Percentiles rank a stretch among this genome's conserved stretches.
These are phyloP conservation scores for Oncorhynchus kisutch DNA, from an alignment of 2,113 vertebrate genomes.

Conservation along the genomic window DNA sequence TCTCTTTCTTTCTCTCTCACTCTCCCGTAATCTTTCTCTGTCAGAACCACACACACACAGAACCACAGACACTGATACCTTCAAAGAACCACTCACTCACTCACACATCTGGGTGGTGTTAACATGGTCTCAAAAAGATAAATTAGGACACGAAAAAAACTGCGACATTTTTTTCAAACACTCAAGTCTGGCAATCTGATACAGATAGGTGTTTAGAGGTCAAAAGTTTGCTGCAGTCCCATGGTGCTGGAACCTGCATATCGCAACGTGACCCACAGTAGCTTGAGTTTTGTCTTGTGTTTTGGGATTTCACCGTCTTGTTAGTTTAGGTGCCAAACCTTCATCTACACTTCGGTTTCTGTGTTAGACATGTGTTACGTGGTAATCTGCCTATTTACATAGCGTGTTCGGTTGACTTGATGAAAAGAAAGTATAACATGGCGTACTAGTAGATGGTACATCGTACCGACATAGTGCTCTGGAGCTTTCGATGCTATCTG, in stretches of 20 bases:
- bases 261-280: conserved; percentile 15
- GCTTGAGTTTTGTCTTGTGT: conserved; percentile 17
- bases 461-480: background rate
- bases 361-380: conserved; percentile 18
- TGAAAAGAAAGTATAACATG: no score
- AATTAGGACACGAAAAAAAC: conserved; percentile 48
- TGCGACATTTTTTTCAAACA: conserved; percentile 3
- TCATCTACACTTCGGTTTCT: conserved; percentile 13
- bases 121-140: conserved; percentile 50
- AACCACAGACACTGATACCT: background rate
- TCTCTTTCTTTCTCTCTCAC: background rate
- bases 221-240: conserved; percentile 37
- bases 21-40: background rate
- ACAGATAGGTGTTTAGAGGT: conserved; percentile 35
- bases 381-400: conserved; percentile 26
- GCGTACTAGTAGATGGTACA: background rate
- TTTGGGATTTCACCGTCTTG: conserved; percentile 30
- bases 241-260: conserved; percentile 29
- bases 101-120: conserved; percentile 59
- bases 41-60: conserved; percentile 6
- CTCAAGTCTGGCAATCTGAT: conserved; percentile 38
- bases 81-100: conserved; percentile 39
- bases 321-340: conserved; percentile 37
- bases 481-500: conserved; percentile 14
- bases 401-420: background rate